Conservation (phyloP, 2,888 invertebrate species). For the Synanthedon formicaeformis region DNA sequence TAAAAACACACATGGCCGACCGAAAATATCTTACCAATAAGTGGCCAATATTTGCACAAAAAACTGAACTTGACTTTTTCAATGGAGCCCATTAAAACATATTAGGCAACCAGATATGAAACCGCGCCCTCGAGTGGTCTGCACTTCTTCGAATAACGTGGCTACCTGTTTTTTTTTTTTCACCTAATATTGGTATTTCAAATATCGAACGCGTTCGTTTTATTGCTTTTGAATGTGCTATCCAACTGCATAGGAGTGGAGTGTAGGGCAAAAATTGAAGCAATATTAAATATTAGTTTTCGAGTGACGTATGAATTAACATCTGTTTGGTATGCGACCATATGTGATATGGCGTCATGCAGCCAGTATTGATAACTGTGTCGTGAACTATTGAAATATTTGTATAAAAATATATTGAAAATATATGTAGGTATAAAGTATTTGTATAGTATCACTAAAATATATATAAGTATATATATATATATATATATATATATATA, state of each 20-base stretch:
- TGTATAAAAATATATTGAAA: no score
- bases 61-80: conserved; percentile 17
- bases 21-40: conserved; percentile 15
- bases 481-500: no score
- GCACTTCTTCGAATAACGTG: conserved; percentile 43
- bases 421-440: no score
- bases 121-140: conserved; percentile 34
- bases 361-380: not conserved
- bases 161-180: conserved; percentile 64
- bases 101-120: conserved; percentile 9
- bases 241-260: conserved; percentile 12
- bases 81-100: conserved; percentile 32
- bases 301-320: conserved; percentile 29
- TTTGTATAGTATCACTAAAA: no score
- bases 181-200: conserved; percentile 44
- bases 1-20: conserved; percentile 23
- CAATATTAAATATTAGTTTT: conserved; percentile 30
- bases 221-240: not conserved
- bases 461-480: no score
- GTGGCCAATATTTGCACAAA: conserved; percentile 33
- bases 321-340: conserved; percentile 22
- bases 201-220: conserved; percentile 30
- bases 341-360: conserved; percentile 7
- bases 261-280: conserved; percentile 36
- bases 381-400: no score